phyloP scores from a whole-genome alignment of 1,140 invertebrate species.

The Agrypnia vestita region DNA sequence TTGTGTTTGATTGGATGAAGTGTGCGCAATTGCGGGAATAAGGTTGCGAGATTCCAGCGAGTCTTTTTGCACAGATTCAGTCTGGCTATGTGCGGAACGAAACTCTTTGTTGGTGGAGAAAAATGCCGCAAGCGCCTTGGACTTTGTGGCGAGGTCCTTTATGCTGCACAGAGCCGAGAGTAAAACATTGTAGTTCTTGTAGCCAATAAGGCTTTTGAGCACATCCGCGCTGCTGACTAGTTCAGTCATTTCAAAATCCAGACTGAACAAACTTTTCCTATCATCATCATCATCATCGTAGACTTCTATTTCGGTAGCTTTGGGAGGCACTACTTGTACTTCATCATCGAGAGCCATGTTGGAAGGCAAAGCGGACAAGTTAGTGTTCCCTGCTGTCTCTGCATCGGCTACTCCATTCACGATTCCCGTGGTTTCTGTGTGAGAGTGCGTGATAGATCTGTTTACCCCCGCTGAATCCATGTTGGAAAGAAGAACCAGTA shows the following conservation, averaged over 20 bases:
- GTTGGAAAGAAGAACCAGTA: slow-evolving; percentile 6
- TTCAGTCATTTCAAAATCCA: not conserved
- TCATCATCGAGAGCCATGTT: not conserved
- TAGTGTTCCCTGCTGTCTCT: no score
- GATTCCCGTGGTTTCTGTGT: no score
- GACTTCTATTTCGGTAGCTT: slow-evolving; percentile 14
- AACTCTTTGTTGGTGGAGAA: slow-evolving; percentile 14
- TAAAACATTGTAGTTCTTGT: slow-evolving; percentile 18
- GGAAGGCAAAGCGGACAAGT: no score
- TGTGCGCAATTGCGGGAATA: no score
- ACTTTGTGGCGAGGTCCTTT: not conserved
- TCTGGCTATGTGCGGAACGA: not conserved
- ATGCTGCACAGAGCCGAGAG: slow-evolving; percentile 10
- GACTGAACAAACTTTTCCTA: not conserved
- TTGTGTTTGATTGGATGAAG: no score
- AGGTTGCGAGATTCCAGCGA: no score
- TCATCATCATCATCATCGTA: slow-evolving; percentile 26
- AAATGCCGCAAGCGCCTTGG: slow-evolving; percentile 4
- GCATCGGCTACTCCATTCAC: no score
- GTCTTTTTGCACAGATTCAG: not conserved
- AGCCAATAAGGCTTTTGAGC: slow-evolving; percentile 15
- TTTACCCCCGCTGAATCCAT: not conserved
- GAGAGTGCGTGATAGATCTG: no score
- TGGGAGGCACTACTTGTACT: not conserved
- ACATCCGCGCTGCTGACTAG: not conserved